phyloP scores from a whole-genome alignment of 2,113 vertebrate species.

The Alces alces region DNA sequence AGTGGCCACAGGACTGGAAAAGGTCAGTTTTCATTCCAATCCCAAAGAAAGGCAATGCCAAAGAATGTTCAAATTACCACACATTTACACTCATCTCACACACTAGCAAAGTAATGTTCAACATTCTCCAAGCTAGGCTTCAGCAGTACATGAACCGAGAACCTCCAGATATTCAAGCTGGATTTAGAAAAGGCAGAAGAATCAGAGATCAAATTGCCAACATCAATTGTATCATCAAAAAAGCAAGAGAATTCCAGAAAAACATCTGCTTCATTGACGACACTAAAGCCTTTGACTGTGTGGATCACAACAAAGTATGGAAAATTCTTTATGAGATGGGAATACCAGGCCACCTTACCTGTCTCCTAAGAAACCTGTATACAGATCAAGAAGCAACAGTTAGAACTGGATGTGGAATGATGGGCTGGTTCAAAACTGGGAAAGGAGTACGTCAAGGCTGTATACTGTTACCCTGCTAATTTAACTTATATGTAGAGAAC shows the following conservation, averaged over 20 bases:
- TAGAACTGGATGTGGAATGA: neutral
- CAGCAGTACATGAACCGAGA: neutral
- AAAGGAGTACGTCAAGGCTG: neutral
- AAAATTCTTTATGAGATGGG: neutral
- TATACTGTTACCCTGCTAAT: neutral
- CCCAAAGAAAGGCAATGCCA: neutral
- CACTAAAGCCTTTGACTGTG: neutral
- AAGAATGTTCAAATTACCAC: neutral
- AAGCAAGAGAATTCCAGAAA: neutral
- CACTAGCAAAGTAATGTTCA: neutral
- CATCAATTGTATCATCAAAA: rapidly evolving
- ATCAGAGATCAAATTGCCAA: neutral
- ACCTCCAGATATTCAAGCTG: neutral
- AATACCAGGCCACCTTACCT: neutral
- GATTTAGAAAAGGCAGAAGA: neutral
- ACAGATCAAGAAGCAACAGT: neutral
- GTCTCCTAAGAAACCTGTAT: neutral
- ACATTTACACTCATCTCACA: neutral
- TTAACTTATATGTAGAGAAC: neutral
- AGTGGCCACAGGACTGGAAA: neutral
- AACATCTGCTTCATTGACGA: neutral
- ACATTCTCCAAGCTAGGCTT: neutral
- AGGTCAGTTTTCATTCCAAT: neutral
- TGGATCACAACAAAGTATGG: neutral
- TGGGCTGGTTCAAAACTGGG: neutral